These are phyloP conservation scores for Phania funesta DNA, from an alignment of 2,888 invertebrate genomes.

Conservation along the genomic window DNA sequence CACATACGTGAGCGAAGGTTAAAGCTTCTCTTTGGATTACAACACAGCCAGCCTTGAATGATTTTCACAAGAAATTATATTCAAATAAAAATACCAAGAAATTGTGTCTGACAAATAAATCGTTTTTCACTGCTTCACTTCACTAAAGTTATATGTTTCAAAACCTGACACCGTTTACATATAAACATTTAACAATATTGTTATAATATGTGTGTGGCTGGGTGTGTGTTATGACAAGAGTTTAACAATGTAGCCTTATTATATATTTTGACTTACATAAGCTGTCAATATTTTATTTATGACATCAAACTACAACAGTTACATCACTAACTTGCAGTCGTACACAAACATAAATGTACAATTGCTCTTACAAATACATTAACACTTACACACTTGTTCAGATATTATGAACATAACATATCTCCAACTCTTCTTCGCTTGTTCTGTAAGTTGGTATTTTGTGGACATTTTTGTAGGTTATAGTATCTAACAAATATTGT, in stretches of 20 bases:
- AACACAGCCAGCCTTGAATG: no score
- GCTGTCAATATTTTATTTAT: slow-evolving; percentile 70
- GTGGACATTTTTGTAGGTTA: background rate
- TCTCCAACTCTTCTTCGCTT: background rate
- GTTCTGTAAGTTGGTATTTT: background rate
- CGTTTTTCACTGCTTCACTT: no score
- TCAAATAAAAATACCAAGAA: no score
- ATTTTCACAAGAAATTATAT: no score
- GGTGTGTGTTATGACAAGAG: slow-evolving; percentile 59
- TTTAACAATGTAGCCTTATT: slow-evolving; percentile 66
- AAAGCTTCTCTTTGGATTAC: no score
- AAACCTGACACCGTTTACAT: no score
- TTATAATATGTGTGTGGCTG: background rate
- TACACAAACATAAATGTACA: background rate
- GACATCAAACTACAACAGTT: slow-evolving; percentile 46
- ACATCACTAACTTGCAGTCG: slow-evolving; percentile 5
- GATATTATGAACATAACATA: slow-evolving; percentile 4
- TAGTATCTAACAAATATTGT: background rate
- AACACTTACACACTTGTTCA: slow-evolving; percentile 38
- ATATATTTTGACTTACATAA: slow-evolving; percentile 69
- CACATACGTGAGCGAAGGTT: no score
- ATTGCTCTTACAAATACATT: slow-evolving; percentile 50
- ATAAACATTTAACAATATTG: slow-evolving; percentile 36
- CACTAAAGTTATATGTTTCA: no score
- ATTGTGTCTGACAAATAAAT: no score